These are phyloP conservation scores for Zoroaster sp. DNA, from an alignment of 53 echinoderm and acorn worm genomes.

Conservation along the genomic window DNA sequence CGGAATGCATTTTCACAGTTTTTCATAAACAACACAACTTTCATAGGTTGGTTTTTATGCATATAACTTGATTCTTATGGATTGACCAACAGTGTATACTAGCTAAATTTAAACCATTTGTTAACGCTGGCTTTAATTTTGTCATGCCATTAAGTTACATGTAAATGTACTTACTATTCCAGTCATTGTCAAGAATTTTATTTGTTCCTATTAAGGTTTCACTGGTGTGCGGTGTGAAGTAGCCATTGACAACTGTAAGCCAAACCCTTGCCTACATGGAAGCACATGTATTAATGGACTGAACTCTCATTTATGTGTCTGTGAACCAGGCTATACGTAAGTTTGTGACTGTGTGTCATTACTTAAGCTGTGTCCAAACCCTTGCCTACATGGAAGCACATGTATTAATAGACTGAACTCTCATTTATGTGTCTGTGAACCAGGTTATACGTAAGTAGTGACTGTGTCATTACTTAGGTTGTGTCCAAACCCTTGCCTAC, in stretches of 20 bases:
- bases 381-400: too few relatives aligned
- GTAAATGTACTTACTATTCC: too few relatives aligned
- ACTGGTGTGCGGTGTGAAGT: constrained; percentile 50
- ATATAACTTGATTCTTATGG: too few relatives aligned
- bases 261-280: constrained; percentile 58
- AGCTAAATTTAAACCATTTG: too few relatives aligned
- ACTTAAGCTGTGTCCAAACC: not conserved
- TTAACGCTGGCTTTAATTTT: too few relatives aligned
- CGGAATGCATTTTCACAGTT: too few relatives aligned
- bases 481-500: too few relatives aligned
- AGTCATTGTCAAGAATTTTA: not conserved
- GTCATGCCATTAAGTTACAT: not conserved
- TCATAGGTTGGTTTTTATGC: too few relatives aligned
- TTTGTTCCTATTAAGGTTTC: constrained; percentile 5
- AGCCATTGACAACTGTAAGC: constrained; percentile 55
- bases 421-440: too few relatives aligned
- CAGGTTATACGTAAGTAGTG: not conserved
- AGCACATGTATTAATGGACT: constrained; percentile 18
- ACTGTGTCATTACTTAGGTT: not conserved
- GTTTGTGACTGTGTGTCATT: not conserved
- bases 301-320: constrained; percentile 28
- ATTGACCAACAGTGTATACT: too few relatives aligned
- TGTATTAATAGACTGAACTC: too few relatives aligned
- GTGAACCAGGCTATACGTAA: constrained; percentile 47
- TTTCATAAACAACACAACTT: too few relatives aligned